Percentiles rank a stretch among this genome's conserved stretches.
phyloP scores from a whole-genome alignment of 92 coral and sea anemone species.

The Bergia puertoricense region DNA sequence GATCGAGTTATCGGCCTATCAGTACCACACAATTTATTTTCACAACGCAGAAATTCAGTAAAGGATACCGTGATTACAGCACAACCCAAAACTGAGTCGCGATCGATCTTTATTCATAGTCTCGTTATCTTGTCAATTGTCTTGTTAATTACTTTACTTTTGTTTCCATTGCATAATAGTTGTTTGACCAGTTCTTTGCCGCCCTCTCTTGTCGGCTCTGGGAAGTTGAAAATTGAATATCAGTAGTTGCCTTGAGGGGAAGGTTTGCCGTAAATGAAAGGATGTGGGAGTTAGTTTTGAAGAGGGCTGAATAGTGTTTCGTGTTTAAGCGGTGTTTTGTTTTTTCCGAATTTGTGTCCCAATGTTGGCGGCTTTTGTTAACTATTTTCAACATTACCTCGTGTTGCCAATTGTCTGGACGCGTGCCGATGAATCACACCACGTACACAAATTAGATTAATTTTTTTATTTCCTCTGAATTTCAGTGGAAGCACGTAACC shows the following conservation, averaged over 20 bases:
- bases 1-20: too few species aligned
- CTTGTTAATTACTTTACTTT: too few species aligned
- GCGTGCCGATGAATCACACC: not conserved
- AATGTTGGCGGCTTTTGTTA: not conserved
- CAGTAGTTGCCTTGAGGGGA: not conserved
- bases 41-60: too few species aligned
- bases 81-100: too few species aligned
- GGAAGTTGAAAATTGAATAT: too few species aligned
- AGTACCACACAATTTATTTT: too few species aligned
- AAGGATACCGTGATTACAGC: too few species aligned
- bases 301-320: not conserved
- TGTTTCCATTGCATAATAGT: too few species aligned
- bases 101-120: too few species aligned
- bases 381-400: not conserved
- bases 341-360: not conserved
- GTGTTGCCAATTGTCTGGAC: not conserved
- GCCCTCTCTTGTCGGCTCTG: too few species aligned
- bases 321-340: not conserved
- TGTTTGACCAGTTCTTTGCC: too few species aligned
- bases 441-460: not conserved
- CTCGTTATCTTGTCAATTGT: too few species aligned
- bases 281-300: not conserved
- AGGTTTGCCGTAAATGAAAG: not conserved
- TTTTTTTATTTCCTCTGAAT: not conserved
- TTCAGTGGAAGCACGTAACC: not conserved